phyloP scores from a whole-genome alignment of 2,888 invertebrate species.

The Drosophila tripunctata region DNA sequence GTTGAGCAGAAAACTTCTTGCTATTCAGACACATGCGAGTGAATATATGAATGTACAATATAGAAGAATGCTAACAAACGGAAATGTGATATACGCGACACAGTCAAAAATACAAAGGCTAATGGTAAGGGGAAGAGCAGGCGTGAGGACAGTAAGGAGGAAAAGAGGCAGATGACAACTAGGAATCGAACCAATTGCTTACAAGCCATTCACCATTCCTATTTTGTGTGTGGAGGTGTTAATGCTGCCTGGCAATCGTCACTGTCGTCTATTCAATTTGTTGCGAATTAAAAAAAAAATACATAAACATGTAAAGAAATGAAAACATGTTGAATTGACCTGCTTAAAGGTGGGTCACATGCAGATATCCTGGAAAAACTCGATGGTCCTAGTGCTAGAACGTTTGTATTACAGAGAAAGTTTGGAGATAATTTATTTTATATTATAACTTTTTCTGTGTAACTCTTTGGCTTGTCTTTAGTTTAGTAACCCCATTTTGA shows the following conservation, averaged over 20 bases:
- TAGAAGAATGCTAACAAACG: constrained; percentile 75
- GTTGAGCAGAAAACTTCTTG: constrained; percentile 77
- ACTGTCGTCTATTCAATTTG: constrained; percentile 70
- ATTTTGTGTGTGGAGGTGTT: constrained; percentile 55
- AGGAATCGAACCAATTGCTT: constrained; percentile 62
- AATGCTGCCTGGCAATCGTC: constrained; percentile 67
- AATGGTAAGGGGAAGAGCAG: constrained; percentile 35
- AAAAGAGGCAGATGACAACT: neutral
- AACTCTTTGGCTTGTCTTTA: no score
- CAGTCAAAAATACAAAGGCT: constrained; percentile 65
- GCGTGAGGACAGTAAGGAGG: neutral
- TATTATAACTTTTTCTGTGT: no score
- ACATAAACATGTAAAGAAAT: constrained; percentile 2
- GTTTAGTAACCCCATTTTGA: neutral
- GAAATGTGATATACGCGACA: constrained; percentile 77
- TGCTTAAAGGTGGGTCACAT: neutral
- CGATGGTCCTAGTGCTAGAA: no score
- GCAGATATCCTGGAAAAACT: neutral
- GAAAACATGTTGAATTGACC: constrained; percentile 1
- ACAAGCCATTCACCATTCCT: constrained; percentile 49
- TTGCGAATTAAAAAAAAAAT: constrained; percentile 62
- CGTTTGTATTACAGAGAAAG: no score
- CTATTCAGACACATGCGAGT: constrained; percentile 57
- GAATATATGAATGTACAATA: constrained; percentile 54
- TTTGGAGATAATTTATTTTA: no score